Percentiles rank a stretch among this genome's conserved stretches.
These are phyloP conservation scores for Stichodactyla mertensii DNA, from an alignment of 64 coral and sea anemone genomes.

Conservation along the genomic window DNA sequence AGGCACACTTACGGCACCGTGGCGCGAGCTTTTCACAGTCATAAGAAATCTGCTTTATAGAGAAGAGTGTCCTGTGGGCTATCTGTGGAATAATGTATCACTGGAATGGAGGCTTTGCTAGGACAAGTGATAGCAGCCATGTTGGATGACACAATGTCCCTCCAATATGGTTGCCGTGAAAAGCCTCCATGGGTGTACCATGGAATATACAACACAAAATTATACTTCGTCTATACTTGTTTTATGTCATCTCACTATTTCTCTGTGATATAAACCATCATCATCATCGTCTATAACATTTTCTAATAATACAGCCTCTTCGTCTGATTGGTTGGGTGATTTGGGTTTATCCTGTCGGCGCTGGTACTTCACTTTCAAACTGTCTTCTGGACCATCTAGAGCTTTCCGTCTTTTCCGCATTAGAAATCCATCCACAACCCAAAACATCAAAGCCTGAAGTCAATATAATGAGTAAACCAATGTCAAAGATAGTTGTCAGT, in stretches of 20 bases:
- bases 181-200: not conserved
- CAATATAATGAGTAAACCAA: not conserved
- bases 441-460: slow-evolving; percentile 86
- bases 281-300: slow-evolving; percentile 55
- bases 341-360: slow-evolving; percentile 20
- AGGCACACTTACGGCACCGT: too few species aligned
- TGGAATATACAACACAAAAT: not conserved
- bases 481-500: too few species aligned
- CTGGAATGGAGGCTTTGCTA: too few species aligned
- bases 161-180: not conserved
- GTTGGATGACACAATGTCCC: not conserved
- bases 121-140: too few species aligned
- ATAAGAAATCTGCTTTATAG: too few species aligned
- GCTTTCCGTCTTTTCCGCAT: slow-evolving; percentile 85
- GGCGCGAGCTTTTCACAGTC: too few species aligned
- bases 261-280: slow-evolving; percentile 12
- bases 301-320: slow-evolving; percentile 65
- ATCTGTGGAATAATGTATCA: too few species aligned
- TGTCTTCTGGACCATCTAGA: slow-evolving; percentile 46
- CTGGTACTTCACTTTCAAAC: slow-evolving; percentile 76
- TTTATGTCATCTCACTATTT: not conserved
- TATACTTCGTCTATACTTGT: not conserved
- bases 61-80: too few species aligned
- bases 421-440: slow-evolving; percentile 96
- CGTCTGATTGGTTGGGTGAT: slow-evolving; percentile 52